phyloP scores from a whole-genome alignment of 2,797 vertebrate species.

The Tiaroga cobitis region DNA sequence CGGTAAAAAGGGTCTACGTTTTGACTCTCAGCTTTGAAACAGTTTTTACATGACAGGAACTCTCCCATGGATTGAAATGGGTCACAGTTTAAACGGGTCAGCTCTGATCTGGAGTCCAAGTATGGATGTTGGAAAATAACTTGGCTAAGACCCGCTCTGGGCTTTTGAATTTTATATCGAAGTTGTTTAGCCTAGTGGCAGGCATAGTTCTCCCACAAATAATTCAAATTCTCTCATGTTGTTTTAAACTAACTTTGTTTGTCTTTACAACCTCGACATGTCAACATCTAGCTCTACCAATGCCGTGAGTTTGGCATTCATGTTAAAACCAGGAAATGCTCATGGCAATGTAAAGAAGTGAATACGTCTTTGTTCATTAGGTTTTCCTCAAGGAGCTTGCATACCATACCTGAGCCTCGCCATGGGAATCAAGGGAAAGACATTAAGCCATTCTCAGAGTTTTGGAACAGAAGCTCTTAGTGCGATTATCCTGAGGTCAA shows the following conservation, averaged over 20 bases:
- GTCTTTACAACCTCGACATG: neutral
- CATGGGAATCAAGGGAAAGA: slow-evolving; percentile 24
- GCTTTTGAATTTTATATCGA: neutral
- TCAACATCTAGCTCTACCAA: neutral
- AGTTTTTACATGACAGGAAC: slow-evolving; percentile 21
- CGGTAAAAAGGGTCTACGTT: slow-evolving; percentile 22
- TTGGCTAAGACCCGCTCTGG: neutral
- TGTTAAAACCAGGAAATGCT: neutral
- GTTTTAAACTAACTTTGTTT: neutral
- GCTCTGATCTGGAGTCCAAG: slow-evolving; percentile 23
- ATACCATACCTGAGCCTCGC: slow-evolving; percentile 4
- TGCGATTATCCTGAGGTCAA: slow-evolving; percentile 30
- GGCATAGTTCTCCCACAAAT: neutral
- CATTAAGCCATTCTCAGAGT: slow-evolving; percentile 19
- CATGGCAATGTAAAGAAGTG: neutral
- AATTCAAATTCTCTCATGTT: neutral
- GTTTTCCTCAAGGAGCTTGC: slow-evolving; percentile 4
- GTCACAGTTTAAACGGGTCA: slow-evolving; percentile 43
- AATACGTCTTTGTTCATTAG: neutral
- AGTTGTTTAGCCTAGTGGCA: neutral
- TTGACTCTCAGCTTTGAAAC: slow-evolving; percentile 35
- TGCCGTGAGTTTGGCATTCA: neutral
- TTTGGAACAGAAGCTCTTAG: slow-evolving; percentile 5
- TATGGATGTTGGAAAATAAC: slow-evolving; percentile 33
- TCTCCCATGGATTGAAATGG: slow-evolving; percentile 33